These are phyloP conservation scores for Acipenser oxyrinchus DNA, from an alignment of 2,797 vertebrate species.

Conservation along the genomic window DNA sequence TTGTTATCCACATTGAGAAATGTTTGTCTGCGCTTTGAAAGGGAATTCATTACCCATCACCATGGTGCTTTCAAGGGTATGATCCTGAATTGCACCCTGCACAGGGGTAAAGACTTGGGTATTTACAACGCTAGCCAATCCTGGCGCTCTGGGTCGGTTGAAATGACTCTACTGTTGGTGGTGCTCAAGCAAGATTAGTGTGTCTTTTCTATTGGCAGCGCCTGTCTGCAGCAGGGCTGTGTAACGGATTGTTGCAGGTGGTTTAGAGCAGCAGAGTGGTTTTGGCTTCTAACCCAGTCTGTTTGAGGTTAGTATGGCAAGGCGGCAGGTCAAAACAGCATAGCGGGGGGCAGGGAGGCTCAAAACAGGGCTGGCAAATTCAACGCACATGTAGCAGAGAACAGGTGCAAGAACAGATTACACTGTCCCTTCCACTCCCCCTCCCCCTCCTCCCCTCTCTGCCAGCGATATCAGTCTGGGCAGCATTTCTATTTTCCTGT, in stretches of 20 bases:
- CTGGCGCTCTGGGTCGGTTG: background rate
- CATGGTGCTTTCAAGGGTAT: background rate
- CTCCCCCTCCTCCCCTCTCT: conserved; percentile 5
- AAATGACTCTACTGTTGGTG: conserved; percentile 1
- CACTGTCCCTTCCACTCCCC: background rate
- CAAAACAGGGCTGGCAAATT: background rate
- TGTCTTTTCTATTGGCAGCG: background rate
- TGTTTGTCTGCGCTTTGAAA: background rate
- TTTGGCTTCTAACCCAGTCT: conserved; percentile 12
- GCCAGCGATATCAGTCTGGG: conserved; percentile 49
- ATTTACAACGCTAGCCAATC: background rate
- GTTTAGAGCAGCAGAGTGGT: background rate
- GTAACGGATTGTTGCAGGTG: too few relatives aligned
- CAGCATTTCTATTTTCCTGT: conserved; percentile 57
- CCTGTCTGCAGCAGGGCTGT: background rate
- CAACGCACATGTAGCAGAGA: background rate
- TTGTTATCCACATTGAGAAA: background rate
- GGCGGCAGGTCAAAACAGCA: background rate
- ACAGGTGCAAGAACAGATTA: conserved; percentile 31
- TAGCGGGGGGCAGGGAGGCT: background rate
- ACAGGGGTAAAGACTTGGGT: background rate
- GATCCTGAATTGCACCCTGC: background rate
- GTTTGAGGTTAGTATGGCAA: background rate
- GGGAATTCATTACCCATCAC: background rate
- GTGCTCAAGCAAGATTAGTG: background rate